Percentiles rank a stretch among this genome's conserved stretches.
phyloP scores from a whole-genome alignment of 2,888 invertebrate genomes.

The Cantharis nigra region DNA sequence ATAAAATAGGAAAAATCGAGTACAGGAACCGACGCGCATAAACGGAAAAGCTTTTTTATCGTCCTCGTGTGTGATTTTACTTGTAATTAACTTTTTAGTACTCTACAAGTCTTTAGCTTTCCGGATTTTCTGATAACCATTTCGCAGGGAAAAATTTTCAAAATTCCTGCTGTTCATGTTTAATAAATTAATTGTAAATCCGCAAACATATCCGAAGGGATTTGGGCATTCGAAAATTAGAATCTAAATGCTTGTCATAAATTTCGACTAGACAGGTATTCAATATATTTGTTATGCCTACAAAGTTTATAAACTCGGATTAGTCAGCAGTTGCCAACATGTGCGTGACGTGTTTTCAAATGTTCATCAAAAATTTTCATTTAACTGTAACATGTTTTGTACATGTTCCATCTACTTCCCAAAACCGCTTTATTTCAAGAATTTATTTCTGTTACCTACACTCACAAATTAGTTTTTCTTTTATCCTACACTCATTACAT shows the following conservation, averaged over 20 bases:
- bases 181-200: not conserved
- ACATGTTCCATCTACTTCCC: not conserved
- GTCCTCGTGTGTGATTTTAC: slow-evolving; percentile 6
- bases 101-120: not conserved
- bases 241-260: slow-evolving; percentile 5
- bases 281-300: slow-evolving; percentile 7
- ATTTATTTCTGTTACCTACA: not conserved
- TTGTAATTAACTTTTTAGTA: slow-evolving; percentile 7
- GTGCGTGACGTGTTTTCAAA: slow-evolving; percentile 6
- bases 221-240: slow-evolving; percentile 1
- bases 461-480: not conserved
- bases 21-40: slow-evolving; percentile 8
- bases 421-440: not conserved
- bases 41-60: slow-evolving; percentile 16
- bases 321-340: slow-evolving; percentile 10
- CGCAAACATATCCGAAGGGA: not conserved
- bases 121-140: not conserved
- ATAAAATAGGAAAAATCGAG: slow-evolving; percentile 6
- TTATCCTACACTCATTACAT: not conserved
- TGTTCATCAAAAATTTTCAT: slow-evolving; percentile 1
- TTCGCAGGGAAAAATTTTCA: not conserved
- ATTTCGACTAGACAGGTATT: slow-evolving; percentile 9
- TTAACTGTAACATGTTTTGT: not conserved
- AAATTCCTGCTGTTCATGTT: not conserved
- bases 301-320: slow-evolving; percentile 7